Base-by-base conservation (phyloP, 2,797 vertebrate species). In the Acanthopagrus latus region DNA sequence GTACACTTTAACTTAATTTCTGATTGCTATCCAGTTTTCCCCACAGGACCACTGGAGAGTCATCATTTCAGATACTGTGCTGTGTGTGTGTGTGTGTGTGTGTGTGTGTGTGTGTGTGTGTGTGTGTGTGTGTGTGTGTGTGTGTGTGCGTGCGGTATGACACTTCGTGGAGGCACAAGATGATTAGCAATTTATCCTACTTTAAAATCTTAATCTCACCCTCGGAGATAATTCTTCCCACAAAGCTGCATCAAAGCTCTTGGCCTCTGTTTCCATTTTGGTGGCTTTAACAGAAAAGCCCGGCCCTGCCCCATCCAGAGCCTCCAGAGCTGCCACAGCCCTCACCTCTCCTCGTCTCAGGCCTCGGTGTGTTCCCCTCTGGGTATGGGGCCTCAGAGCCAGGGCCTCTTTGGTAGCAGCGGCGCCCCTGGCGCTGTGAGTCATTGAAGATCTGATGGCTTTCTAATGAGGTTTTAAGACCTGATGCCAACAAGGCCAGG, bases 401-500 rank as follows among this genome's bases (percentile, higher is more conserved):
- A 55, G 81, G 85, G 82, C 74, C 84, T 83, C 84, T 89, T 83
- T 85, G 51, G 84, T 63, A 73, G 63, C 60, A 55, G 78, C 68
- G 38, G 76, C 17, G 76, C 89, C 86, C 46, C 52, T 5, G 64
- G 88, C 81, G 3, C 58, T 60, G 62, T 91, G 91, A 93, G 59
- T 92, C 88, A 90, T 52, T 62, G 64, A 83, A 76, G 85, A 89
- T 89, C 85, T 83, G 76, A 91, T 86, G 78, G 74, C 82, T 88
- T 86, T 92, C 87, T 89, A 79, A 87, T 68, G 66, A 86, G 76
- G 52, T 88, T 92, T 91, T 88, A 89, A 93, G 87, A 81, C 81
- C 68, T 71, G 73, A 80, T 86, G 85, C 86, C 86, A 87, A 71
- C 74, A 80, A 7, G 74, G 67, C 89, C 91, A 93, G 91, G 91